Evolutionary conservation across 2,888 invertebrate genomes (phyloP).

Genomic region (Homarus gammarus): DNA sequence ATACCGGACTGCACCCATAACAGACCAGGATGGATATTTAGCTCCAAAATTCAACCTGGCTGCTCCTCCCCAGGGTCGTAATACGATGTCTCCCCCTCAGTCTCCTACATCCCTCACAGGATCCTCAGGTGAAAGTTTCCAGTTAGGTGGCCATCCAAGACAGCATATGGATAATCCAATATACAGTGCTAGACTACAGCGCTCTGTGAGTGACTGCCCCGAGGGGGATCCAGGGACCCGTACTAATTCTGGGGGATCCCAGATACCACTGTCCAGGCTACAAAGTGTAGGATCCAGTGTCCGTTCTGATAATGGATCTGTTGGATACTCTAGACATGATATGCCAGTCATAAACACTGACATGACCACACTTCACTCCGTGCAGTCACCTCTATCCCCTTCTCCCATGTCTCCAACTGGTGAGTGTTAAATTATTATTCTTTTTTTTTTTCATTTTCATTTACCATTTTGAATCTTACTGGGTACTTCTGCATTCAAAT

Average conservation of each 20-base stretch:
- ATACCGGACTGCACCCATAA: background rate
- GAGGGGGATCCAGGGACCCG: background rate
- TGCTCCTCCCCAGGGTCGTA: background rate
- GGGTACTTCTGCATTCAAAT: no score
- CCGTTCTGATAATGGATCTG: conserved; percentile 13
- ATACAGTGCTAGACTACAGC: background rate
- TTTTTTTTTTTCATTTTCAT: background rate
- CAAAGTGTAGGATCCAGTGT: background rate
- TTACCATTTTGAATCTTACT: no score
- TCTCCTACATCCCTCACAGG: conserved; percentile 7
- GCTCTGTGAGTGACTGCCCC: conserved; percentile 27
- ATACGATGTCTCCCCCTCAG: background rate
- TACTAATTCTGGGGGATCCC: conserved; percentile 2
- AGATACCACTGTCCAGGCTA: background rate
- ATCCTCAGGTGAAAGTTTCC: background rate
- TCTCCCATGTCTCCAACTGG: conserved; percentile 37
- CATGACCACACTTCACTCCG: conserved; percentile 48
- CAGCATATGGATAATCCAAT: conserved; percentile 21
- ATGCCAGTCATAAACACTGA: conserved; percentile 49
- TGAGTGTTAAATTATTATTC: background rate
- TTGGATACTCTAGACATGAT: background rate
- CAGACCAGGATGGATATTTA: conserved; percentile 23
- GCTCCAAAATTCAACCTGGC: conserved; percentile 38
- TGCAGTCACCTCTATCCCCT: background rate
- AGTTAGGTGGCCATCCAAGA: background rate